These are phyloP conservation scores for Arenaria interpres DNA, from an alignment of 2,113 vertebrate species.

Conservation along the genomic window DNA sequence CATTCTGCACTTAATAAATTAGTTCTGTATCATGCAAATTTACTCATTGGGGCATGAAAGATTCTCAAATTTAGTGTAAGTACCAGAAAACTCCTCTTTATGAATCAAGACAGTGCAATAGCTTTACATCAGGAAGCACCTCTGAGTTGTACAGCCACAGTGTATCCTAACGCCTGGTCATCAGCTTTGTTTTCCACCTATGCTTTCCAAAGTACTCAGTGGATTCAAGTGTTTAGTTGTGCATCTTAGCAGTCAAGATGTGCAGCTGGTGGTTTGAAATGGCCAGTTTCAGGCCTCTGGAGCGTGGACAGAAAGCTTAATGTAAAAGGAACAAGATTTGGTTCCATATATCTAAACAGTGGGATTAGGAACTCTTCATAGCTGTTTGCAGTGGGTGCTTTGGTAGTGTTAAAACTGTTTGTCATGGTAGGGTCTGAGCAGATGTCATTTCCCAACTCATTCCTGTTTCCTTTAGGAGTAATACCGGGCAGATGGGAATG, in stretches of 20 bases:
- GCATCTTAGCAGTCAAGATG: neutral
- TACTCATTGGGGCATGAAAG: neutral
- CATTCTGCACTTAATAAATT: neutral
- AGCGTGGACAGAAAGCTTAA: neutral
- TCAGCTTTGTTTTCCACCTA: neutral
- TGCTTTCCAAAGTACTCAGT: neutral
- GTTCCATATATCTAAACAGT: neutral
- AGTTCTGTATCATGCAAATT: neutral
- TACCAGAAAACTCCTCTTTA: neutral
- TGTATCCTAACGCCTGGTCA: neutral
- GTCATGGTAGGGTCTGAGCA: neutral
- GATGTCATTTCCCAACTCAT: neutral
- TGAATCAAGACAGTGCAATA: neutral
- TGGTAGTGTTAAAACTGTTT: neutral
- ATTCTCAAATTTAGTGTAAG: neutral
- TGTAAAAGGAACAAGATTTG: neutral
- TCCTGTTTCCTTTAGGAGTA: neutral
- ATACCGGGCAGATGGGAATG: neutral
- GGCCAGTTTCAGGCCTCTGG: neutral
- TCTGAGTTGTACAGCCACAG: neutral
- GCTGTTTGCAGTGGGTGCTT: neutral
- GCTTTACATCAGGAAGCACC: neutral
- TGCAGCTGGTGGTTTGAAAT: neutral
- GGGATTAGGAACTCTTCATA: neutral
- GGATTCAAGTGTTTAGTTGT: neutral